Evolutionary conservation across 2,888 invertebrate species (phyloP).

Genomic region (Leptinotarsa tumamoca): DNA sequence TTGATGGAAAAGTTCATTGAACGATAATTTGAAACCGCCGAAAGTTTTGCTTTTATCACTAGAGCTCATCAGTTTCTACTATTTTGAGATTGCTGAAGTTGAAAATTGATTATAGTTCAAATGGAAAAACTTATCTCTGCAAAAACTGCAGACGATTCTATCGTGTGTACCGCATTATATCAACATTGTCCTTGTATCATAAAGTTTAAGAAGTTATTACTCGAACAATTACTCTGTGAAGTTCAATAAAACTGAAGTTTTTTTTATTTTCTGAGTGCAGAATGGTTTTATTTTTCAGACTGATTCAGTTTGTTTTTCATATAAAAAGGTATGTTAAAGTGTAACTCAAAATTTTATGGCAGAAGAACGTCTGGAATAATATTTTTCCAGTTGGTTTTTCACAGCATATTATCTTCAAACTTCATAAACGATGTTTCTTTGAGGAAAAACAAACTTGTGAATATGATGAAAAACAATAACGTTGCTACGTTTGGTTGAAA

Average conservation of each 20-base stretch:
- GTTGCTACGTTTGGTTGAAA: no score
- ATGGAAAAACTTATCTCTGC: not conserved
- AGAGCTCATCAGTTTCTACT: not conserved
- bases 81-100: not conserved
- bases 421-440: no score
- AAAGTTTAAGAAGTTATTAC: not conserved
- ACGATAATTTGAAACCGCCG: not conserved
- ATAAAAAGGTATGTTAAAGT: not conserved
- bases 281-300: not conserved
- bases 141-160: slow-evolving; percentile 10
- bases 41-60: not conserved
- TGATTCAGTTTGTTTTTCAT: not conserved
- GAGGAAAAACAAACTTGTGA: no score
- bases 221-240: not conserved
- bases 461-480: no score
- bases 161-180: not conserved
- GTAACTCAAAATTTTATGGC: no score
- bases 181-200: not conserved
- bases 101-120: not conserved
- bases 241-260: not conserved
- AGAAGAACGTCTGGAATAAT: no score
- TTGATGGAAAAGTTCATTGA: not conserved
- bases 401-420: no score
- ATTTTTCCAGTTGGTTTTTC: no score
- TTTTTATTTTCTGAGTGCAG: not conserved